Evolutionary conservation across 2,797 vertebrate species (phyloP).

Genomic region (Nothura maculosa): DNA sequence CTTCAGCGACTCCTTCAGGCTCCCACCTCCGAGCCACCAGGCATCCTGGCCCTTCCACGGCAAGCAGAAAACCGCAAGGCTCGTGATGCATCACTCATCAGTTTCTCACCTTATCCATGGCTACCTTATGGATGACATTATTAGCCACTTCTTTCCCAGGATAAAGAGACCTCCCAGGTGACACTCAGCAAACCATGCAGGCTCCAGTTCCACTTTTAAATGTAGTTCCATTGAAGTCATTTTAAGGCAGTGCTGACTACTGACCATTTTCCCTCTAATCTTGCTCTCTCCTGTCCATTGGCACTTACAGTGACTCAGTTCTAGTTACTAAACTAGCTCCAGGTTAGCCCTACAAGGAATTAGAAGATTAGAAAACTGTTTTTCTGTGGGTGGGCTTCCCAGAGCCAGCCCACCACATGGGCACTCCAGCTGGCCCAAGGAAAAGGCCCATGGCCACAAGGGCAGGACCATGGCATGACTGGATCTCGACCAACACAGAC

Average conservation of each 20-base stretch:
- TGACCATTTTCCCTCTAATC: background rate
- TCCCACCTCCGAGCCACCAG: background rate
- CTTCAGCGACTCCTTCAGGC: background rate
- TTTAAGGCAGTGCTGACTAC: background rate
- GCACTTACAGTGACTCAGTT: background rate
- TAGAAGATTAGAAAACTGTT: background rate
- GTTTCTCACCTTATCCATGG: background rate
- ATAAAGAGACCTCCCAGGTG: background rate
- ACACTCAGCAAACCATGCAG: background rate
- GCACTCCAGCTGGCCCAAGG: background rate
- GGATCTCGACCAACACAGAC: background rate
- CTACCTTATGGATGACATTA: background rate
- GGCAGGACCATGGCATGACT: background rate
- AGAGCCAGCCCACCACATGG: background rate
- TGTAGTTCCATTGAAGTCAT: background rate
- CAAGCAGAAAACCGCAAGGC: background rate
- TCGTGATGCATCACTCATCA: background rate
- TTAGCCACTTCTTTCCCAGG: background rate
- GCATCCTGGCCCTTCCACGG: background rate
- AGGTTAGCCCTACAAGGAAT: fast-evolving
- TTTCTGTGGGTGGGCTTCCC: background rate
- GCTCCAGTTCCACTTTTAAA: background rate
- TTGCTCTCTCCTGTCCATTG: too few relatives aligned
- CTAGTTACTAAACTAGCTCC: background rate
- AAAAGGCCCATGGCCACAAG: too few relatives aligned